Conservation (phyloP, 2,113 vertebrate genomes). For the Apeltes quadracus region DNA sequence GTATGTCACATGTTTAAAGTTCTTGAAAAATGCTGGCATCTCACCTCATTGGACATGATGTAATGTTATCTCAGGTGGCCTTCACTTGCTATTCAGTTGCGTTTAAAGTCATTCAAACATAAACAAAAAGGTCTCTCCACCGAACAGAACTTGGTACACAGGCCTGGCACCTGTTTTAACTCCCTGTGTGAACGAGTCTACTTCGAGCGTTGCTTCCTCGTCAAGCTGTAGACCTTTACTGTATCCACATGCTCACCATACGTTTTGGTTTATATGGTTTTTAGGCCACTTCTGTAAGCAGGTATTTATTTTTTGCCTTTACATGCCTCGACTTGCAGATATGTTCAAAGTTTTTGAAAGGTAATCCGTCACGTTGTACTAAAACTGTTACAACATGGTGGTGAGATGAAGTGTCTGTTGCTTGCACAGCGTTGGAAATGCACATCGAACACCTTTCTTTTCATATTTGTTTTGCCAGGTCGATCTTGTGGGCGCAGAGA, state of each 20-base stretch:
- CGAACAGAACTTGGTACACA: too few species aligned
- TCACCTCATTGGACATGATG: neutral
- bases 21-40: neutral
- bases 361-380: neutral
- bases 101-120: neutral
- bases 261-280: neutral
- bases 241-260: neutral
- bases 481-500: slow-evolving; percentile 85
- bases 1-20: neutral
- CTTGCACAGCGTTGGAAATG: neutral
- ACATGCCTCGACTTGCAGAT: neutral
- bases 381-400: neutral
- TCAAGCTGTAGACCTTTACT: neutral
- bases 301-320: neutral
- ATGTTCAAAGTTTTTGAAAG: neutral
- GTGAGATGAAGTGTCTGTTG: neutral
- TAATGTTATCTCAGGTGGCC: neutral
- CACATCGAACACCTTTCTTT: neutral
- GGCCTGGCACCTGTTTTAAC: neutral
- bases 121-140: neutral
- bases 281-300: neutral
- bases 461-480: slow-evolving; percentile 77
- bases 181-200: neutral
- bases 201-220: neutral
- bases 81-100: neutral